These are phyloP conservation scores for Villa cingulata DNA, from an alignment of 2,888 invertebrate genomes.

Conservation along the genomic window DNA sequence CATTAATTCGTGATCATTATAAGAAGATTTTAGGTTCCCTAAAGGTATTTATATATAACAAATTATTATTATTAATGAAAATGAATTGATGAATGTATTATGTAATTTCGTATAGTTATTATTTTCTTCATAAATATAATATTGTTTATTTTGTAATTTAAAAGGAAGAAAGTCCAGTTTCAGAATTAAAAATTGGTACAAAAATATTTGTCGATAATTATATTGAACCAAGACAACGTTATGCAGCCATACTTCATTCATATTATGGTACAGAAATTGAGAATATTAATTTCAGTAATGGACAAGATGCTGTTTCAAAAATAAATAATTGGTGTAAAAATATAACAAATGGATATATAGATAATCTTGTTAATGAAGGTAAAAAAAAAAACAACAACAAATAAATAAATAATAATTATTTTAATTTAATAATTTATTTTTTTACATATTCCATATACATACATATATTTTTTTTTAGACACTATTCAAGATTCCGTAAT, in stretches of 20 bases:
- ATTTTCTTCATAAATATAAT: background rate
- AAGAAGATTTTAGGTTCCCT: conserved; percentile 20
- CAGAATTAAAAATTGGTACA: conserved; percentile 49
- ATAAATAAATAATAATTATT: background rate
- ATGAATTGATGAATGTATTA: no score
- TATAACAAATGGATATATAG: conserved; percentile 60
- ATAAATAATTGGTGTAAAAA: conserved; percentile 74
- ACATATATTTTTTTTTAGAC: conserved; percentile 38
- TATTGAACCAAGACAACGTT: conserved; percentile 45
- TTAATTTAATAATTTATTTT: no score
- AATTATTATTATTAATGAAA: no score
- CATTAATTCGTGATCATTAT: conserved; percentile 25
- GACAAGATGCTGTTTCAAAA: conserved; percentile 39
- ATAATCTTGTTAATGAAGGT: conserved; percentile 50
- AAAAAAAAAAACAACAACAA: no score
- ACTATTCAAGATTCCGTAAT: conserved; percentile 48
- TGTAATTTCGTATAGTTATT: no score
- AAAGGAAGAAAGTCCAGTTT: conserved; percentile 28
- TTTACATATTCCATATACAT: no score
- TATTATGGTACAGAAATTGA: conserved; percentile 54
- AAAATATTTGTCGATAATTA: conserved; percentile 46
- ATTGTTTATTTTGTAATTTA: background rate
- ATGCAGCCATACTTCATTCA: conserved; percentile 45
- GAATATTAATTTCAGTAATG: conserved; percentile 47
- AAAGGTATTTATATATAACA: conserved; percentile 11